phyloP scores from a whole-genome alignment of 2,113 vertebrate genomes.

The Chloropsis cyanopogon region DNA sequence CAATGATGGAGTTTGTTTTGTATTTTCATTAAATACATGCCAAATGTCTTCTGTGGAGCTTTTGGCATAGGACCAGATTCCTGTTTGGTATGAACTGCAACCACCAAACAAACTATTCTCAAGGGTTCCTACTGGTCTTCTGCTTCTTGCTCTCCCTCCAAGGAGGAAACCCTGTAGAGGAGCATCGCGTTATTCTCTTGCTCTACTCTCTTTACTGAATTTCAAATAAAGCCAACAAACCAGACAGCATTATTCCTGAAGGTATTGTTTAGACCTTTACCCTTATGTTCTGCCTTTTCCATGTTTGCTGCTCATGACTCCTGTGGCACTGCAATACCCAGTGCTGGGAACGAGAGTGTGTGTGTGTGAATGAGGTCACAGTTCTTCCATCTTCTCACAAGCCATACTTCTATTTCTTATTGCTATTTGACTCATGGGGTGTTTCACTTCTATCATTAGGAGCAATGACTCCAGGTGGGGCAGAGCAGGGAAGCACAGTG shows the following conservation, averaged over 20 bases:
- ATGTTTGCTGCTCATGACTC: background rate
- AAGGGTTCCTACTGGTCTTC: background rate
- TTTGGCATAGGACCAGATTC: background rate
- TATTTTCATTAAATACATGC: background rate
- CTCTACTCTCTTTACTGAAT: background rate
- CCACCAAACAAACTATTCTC: background rate
- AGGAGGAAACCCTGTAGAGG: background rate
- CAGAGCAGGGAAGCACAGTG: accelerated
- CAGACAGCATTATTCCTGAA: background rate
- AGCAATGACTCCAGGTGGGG: background rate
- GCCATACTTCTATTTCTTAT: background rate
- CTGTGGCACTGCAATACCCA: background rate
- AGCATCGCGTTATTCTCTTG: background rate
- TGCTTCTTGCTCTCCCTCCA: background rate
- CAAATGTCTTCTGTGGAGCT: background rate
- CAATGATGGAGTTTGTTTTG: background rate
- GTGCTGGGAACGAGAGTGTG: background rate
- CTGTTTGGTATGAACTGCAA: background rate
- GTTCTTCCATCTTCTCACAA: background rate
- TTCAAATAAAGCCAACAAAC: background rate
- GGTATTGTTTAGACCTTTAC: background rate
- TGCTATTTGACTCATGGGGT: background rate
- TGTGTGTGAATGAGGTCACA: background rate
- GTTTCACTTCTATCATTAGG: background rate
- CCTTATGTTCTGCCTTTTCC: background rate